Evolutionary conservation across 2,888 invertebrate genomes (phyloP), one percentile per base, ranked within the genome.

Genomic region (Frankliniella fusca): DNA sequence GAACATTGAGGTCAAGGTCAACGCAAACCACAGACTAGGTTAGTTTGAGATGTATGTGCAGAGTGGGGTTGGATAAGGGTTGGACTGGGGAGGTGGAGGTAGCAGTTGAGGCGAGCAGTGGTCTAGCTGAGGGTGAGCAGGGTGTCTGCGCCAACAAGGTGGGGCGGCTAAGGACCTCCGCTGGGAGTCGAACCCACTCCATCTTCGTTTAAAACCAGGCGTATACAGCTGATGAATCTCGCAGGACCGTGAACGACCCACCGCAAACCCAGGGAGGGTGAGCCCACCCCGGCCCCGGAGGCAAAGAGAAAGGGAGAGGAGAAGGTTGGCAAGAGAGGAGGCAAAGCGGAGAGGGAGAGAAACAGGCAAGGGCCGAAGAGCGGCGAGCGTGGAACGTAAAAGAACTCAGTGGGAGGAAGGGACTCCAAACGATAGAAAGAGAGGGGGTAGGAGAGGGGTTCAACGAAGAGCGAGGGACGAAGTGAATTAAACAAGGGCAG

Each of bases 161-260:
- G 54, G 54, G 15, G 54, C 20, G 54, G 54, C 54, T 76, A 76
- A 76, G 70, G 70, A 27, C 70, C 70, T 27, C 70, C 70, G 70
- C 70, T 76, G 70, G 70, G 70, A 76, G 23, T 76, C 70, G 70
- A 76, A 76, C 70, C 27, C 27, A 76, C 70, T 76, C 70, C 70
- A 76, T 76, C 70, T 76, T 76, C 70, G 70, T 76, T 76, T 76
- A 76, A 76, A 76, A 76, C 70, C 70, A 23, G 70, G 27, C 70
- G 70, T 76, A 76, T 76, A 76, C 70, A 76, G 70, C 27, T 76
- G 70, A 76, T 76, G 70, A 76, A 76, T 76, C 70, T 76, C 70
- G 70, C 70, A 76, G 70, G 70, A 76, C 70, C 54, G 54, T 7
- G 54, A 38, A 38, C 38, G 38, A 38, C 38, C 38, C 61, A 61